These are phyloP conservation scores for Monopterus albus DNA, from an alignment of 2,113 vertebrate species.

Conservation along the genomic window DNA sequence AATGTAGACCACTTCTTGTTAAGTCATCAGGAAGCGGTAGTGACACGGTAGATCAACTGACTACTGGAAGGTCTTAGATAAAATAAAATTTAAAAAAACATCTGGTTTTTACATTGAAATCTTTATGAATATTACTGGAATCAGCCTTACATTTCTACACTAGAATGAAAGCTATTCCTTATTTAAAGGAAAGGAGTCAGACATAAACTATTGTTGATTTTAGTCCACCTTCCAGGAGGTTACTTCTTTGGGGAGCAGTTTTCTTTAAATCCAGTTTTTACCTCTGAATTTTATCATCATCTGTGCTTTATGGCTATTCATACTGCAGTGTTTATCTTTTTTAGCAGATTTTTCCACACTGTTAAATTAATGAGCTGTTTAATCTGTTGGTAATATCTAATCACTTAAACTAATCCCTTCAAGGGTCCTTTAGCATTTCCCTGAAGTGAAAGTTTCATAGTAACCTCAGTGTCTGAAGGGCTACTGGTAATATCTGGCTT, in stretches of 20 bases:
- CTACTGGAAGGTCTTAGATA: neutral
- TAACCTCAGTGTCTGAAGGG: conserved; percentile 23
- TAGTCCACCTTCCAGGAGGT: conserved; percentile 42
- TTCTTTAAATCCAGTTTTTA: conserved; percentile 28
- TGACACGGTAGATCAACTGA: neutral
- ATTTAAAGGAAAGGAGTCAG: conserved; percentile 27
- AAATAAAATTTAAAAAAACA: conserved; percentile 11
- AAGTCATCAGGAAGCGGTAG: conserved; percentile 25
- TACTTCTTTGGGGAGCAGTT: conserved; percentile 34
- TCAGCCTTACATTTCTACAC: conserved; percentile 13
- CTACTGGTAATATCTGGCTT: conserved; percentile 53
- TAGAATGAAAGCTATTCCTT: conserved; percentile 27
- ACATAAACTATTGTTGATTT: conserved; percentile 51
- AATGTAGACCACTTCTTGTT: no score
- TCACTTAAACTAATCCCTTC: conserved; percentile 27
- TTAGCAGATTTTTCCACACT: conserved; percentile 18
- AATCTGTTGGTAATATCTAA: conserved; percentile 37
- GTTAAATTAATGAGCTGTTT: conserved; percentile 11
- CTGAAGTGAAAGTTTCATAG: conserved; percentile 40
- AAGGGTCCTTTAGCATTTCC: conserved; percentile 34
- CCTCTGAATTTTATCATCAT: neutral
- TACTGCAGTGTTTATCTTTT: conserved; percentile 3
- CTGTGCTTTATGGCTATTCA: neutral
- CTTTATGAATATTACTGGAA: conserved; percentile 13
- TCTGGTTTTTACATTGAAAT: conserved; percentile 37